Conservation (phyloP, 2,797 vertebrate genomes). For the Crenuchus spilurus region DNA sequence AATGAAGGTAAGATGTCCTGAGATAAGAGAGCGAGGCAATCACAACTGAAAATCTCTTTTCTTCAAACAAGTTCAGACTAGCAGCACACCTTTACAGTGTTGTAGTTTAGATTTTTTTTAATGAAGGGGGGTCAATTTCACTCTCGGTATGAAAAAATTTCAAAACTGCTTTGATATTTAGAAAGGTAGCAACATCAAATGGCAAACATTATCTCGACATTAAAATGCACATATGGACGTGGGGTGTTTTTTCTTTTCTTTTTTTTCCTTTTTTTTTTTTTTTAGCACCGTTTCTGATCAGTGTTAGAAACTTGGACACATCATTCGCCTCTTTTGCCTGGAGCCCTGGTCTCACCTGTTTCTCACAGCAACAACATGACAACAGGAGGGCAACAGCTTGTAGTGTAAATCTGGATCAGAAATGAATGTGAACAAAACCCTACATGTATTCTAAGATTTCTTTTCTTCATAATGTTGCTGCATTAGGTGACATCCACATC, state of each 20-base stretch:
- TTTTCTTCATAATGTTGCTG: conserved; percentile 77
- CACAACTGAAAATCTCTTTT: conserved; percentile 9
- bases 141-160: conserved; percentile 30
- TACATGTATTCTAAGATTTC: conserved; percentile 66
- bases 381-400: conserved; percentile 78
- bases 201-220: conserved; percentile 57
- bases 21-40: conserved; percentile 37
- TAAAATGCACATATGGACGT: conserved; percentile 15
- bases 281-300: conserved; percentile 69
- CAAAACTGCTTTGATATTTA: conserved; percentile 43
- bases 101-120: not conserved
- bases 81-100: conserved; percentile 2
- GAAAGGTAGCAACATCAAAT: conserved; percentile 41
- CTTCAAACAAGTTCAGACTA: conserved; percentile 13
- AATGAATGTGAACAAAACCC: conserved; percentile 78
- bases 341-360: conserved; percentile 78
- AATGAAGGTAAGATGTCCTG: conserved; percentile 44
- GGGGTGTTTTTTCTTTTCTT: not conserved
- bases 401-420: conserved; percentile 72
- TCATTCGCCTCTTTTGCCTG: conserved; percentile 63
- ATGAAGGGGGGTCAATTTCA: conserved; percentile 22
- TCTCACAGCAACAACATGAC: conserved; percentile 81
- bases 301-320: conserved; percentile 41
- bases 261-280: conserved; percentile 16
- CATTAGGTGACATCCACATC: conserved; percentile 85